These are phyloP conservation scores for Metaphire vulgaris DNA, from an alignment of 1,140 invertebrate genomes.

Conservation along the genomic window DNA sequence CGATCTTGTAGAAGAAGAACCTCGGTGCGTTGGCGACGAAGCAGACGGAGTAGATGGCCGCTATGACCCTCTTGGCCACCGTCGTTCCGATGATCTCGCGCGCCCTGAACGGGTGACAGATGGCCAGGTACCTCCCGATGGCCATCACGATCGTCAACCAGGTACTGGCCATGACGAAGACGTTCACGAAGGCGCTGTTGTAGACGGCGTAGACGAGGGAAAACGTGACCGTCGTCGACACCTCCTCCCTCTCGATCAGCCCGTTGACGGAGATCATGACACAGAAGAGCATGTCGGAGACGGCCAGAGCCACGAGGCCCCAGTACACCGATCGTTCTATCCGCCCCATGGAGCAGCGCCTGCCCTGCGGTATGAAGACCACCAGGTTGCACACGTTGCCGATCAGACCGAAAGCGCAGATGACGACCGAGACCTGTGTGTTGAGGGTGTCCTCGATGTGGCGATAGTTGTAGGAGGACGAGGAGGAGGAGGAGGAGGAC, in stretches of 20 bases:
- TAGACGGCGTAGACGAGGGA: constrained; percentile 8
- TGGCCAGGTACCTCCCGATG: constrained; percentile 45
- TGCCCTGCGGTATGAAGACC: constrained; percentile 14
- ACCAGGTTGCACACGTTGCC: constrained; percentile 15
- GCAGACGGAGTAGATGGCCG: constrained; percentile 39
- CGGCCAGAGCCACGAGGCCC: constrained; percentile 11
- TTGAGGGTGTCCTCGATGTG: neutral
- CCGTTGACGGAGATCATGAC: neutral
- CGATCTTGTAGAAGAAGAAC: constrained; percentile 39
- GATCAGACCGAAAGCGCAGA: constrained; percentile 14
- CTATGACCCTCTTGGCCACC: constrained; percentile 39
- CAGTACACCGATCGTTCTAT: constrained; percentile 20
- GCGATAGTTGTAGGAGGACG: no score
- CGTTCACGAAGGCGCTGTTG: constrained; percentile 38
- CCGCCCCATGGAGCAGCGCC: constrained; percentile 9
- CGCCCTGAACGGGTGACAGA: constrained; percentile 47
- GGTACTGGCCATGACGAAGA: constrained; percentile 46
- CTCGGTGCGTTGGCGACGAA: constrained; percentile 39
- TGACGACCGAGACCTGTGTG: constrained; percentile 10
- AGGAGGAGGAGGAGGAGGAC: no score
- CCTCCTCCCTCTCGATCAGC: neutral
- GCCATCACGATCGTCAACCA: constrained; percentile 49
- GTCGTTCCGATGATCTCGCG: constrained; percentile 42
- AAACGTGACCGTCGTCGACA: neutral
- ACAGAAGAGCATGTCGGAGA: constrained; percentile 16